Percentiles rank a stretch among this genome's conserved stretches.
phyloP scores from a whole-genome alignment of 2,113 vertebrate species.

The Anolis carolinensis region DNA sequence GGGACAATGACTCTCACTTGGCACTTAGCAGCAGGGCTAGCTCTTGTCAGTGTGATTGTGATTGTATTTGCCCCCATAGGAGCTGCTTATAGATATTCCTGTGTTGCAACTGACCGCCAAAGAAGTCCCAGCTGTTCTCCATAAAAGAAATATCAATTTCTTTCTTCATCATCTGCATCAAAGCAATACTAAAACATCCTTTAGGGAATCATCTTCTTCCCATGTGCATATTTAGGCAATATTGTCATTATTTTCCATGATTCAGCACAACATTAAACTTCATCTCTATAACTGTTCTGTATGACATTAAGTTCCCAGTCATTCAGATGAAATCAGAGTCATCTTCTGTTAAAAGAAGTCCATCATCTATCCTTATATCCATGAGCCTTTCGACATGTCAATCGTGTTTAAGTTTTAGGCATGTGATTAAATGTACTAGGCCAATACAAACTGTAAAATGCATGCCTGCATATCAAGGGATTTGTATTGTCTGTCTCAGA shows the following conservation, averaged over 20 bases:
- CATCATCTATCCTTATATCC: slow-evolving; percentile 14
- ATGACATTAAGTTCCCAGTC: slow-evolving; percentile 80
- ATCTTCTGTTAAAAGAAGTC: slow-evolving; percentile 68
- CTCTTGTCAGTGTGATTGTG: neutral
- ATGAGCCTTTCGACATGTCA: slow-evolving; percentile 26
- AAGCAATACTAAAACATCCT: neutral
- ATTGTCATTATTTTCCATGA: slow-evolving; percentile 43
- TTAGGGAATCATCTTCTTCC: slow-evolving; percentile 27
- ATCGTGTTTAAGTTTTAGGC: slow-evolving; percentile 17
- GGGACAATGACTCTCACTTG: neutral
- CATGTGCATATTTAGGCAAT: slow-evolving; percentile 37
- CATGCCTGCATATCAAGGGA: neutral
- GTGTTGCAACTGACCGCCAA: neutral
- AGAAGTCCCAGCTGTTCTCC: neutral
- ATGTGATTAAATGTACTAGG: neutral
- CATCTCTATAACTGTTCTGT: slow-evolving; percentile 58
- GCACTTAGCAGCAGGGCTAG: neutral
- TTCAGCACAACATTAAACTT: slow-evolving; percentile 43
- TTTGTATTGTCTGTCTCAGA: slow-evolving; percentile 23
- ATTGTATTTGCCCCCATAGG: neutral
- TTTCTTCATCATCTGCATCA: neutral
- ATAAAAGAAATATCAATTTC: neutral
- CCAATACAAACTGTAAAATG: slow-evolving; percentile 35
- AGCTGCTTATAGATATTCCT: neutral
- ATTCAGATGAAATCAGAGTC: slow-evolving; percentile 71